Percentiles rank a stretch among this genome's conserved stretches.
Conservation (phyloP, 2,113 vertebrate genomes). For the Hydropotes inermis region DNA sequence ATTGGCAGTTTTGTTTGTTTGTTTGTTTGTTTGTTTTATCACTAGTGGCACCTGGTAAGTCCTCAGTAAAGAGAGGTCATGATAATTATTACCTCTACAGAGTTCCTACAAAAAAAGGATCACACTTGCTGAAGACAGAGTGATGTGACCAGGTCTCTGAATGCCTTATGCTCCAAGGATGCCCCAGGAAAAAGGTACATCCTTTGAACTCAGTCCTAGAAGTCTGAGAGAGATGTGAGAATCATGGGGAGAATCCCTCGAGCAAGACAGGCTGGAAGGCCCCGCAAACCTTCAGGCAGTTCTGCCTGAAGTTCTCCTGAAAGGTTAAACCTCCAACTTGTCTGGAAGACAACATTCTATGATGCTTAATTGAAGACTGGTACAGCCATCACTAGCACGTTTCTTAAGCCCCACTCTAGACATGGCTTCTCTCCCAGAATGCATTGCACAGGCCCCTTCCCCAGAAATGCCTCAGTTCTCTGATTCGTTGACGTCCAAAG, state of each 20-base stretch:
- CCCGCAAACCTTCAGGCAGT: neutral
- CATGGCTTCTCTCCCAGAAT: neutral
- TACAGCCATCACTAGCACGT: neutral
- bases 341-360: neutral
- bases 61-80: neutral
- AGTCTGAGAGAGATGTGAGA: neutral
- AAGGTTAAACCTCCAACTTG: neutral
- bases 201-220: neutral
- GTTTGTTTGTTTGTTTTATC: neutral
- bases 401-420: neutral
- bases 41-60: neutral
- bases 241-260: neutral
- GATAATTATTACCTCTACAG: neutral
- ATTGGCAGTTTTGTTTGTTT: neutral
- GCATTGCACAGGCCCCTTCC: fast-evolving
- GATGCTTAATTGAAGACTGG: neutral
- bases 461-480: neutral
- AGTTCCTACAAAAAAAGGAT: neutral
- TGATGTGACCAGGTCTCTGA: neutral
- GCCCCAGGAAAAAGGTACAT: neutral
- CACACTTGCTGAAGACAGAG: neutral
- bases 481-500: neutral
- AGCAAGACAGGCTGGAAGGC: neutral
- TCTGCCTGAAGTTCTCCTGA: neutral
- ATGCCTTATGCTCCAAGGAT: neutral